These are phyloP conservation scores for Callospermophilus lateralis DNA, from an alignment of 2,113 vertebrate species.

Conservation along the genomic window DNA sequence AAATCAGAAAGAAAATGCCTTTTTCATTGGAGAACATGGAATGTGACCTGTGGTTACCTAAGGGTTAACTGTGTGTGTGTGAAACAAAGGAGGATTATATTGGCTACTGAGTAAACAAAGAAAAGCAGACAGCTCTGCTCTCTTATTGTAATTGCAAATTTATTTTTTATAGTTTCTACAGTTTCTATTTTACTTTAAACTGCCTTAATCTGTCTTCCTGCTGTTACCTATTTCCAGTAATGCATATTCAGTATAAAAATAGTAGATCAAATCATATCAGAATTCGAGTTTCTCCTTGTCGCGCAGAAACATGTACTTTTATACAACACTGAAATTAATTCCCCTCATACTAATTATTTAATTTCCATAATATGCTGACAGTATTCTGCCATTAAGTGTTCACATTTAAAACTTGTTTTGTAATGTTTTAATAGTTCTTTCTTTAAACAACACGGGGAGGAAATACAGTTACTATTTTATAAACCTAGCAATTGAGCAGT, in stretches of 20 bases:
- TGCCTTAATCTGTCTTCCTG: slow-evolving; percentile 85
- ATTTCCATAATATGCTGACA: slow-evolving; percentile 80
- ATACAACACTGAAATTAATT: slow-evolving; percentile 80
- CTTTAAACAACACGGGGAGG: slow-evolving; percentile 67
- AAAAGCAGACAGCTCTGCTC: slow-evolving; percentile 71
- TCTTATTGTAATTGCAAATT: slow-evolving; percentile 85
- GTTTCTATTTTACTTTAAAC: slow-evolving; percentile 84
- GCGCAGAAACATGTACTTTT: slow-evolving; percentile 72
- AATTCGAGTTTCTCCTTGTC: slow-evolving; percentile 77
- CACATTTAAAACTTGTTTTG: slow-evolving; percentile 76
- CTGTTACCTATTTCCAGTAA: slow-evolving; percentile 85
- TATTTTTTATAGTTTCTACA: slow-evolving; percentile 83
- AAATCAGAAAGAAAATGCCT: neutral
- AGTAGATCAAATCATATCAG: slow-evolving; percentile 83
- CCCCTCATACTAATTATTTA: slow-evolving; percentile 81
- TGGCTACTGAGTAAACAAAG: slow-evolving; percentile 77
- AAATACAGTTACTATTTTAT: slow-evolving; percentile 61
- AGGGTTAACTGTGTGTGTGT: slow-evolving; percentile 66
- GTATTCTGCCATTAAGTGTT: slow-evolving; percentile 70
- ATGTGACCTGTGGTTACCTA: neutral
- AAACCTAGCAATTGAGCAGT: slow-evolving; percentile 27
- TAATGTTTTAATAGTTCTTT: slow-evolving; percentile 76
- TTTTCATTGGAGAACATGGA: neutral
- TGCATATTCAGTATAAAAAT: slow-evolving; percentile 85
- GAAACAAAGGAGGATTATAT: slow-evolving; percentile 54